phyloP scores from a whole-genome alignment of 2,113 vertebrate species.

The Toxostoma redivivum region DNA sequence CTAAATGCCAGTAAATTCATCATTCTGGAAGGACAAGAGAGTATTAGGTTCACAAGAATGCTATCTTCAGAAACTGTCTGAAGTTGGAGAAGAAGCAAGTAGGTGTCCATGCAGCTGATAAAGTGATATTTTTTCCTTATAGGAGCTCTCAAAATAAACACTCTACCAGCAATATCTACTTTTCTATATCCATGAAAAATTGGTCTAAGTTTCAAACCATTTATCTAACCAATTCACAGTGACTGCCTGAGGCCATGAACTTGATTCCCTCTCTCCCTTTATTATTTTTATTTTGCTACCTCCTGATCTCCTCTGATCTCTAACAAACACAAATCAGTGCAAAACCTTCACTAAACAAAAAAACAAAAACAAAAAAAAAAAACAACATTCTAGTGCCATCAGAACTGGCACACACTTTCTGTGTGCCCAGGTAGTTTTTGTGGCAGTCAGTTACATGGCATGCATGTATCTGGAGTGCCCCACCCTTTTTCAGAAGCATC shows the following conservation, averaged over 20 bases:
- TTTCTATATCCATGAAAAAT: neutral
- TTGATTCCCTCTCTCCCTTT: neutral
- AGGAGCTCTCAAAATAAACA: neutral
- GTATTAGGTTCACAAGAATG: neutral
- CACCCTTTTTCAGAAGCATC: neutral
- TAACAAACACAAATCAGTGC: neutral
- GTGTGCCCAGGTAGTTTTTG: neutral
- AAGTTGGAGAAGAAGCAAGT: neutral
- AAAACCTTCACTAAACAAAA: neutral
- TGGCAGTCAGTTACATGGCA: neutral
- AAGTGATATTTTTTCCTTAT: neutral
- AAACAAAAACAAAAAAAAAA: neutral
- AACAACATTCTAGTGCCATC: neutral
- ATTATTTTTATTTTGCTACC: neutral
- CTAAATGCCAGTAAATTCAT: conserved; percentile 47
- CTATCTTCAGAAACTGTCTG: neutral
- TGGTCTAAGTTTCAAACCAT: neutral
- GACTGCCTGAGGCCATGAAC: neutral
- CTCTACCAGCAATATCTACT: neutral
- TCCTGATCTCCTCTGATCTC: neutral
- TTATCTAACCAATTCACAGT: neutral
- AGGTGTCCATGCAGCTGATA: neutral
- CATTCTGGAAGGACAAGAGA: conserved; percentile 50
- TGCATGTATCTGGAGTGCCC: rapidly evolving
- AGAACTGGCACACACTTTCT: neutral